phyloP scores from a whole-genome alignment of 2,797 vertebrate species.

The Somateria mollissima region DNA sequence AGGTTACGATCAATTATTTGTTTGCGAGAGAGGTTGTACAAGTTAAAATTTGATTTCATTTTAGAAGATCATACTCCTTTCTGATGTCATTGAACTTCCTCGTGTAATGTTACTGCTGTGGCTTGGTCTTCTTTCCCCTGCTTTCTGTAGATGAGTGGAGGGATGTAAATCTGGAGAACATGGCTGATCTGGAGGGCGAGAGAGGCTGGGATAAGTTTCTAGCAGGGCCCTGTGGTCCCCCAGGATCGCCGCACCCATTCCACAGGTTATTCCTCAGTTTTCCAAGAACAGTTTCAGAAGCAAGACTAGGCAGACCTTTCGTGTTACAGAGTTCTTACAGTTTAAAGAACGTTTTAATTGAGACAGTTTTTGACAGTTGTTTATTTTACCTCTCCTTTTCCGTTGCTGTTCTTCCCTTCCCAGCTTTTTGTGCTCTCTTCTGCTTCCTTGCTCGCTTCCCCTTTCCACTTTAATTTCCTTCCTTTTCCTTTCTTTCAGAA shows the following conservation, averaged over 20 bases:
- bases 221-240: background rate
- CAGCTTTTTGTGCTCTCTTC: background rate
- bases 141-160: background rate
- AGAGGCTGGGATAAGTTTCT: background rate
- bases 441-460: background rate
- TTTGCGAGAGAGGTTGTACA: background rate
- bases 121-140: background rate
- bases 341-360: background rate
- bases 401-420: background rate
- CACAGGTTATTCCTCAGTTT: background rate
- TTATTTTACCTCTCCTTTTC: background rate
- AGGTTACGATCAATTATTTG: background rate
- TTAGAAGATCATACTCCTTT: background rate
- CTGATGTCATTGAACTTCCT: background rate
- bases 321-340: background rate
- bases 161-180: background rate
- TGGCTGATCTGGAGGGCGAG: background rate
- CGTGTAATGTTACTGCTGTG: background rate
- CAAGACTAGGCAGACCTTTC: background rate
- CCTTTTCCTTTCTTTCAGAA: background rate
- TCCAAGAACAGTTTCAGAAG: background rate
- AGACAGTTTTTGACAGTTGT: background rate
- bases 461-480: background rate
- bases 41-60: background rate
- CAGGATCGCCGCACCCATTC: background rate